Percentiles rank a stretch among this genome's conserved stretches.
Evolutionary conservation across 2,888 invertebrate species (phyloP).

Genomic region (Aspidiotus rigidus): DNA sequence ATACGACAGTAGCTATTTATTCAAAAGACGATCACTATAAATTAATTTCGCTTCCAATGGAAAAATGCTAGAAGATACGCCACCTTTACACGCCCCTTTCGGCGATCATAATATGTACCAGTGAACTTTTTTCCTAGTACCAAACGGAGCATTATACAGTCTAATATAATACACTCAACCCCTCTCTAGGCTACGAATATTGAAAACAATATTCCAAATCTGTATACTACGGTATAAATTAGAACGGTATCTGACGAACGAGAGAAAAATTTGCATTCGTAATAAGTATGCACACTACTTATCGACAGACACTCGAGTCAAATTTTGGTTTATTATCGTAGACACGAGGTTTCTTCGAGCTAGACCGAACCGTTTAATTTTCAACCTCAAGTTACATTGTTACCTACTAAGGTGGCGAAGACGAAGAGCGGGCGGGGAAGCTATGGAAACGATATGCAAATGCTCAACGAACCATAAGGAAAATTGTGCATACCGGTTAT

Average conservation of each 20-base stretch:
- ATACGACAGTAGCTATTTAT: background rate
- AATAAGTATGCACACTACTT: constrained; percentile 3
- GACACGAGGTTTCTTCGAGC: background rate
- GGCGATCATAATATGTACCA: no score
- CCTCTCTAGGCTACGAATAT: no score
- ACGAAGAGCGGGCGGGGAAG: constrained; percentile 2
- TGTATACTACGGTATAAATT: background rate
- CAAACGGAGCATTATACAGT: no score
- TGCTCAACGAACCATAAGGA: constrained; percentile 29
- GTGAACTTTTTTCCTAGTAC: no score
- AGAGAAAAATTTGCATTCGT: constrained; percentile 22
- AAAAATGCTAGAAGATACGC: background rate
- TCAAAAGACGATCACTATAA: background rate
- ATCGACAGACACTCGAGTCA: background rate
- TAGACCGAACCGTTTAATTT: constrained; percentile 21
- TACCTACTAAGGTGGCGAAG: background rate
- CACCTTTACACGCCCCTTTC: no score
- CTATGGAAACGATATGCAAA: constrained; percentile 20
- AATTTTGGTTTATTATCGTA: no score
- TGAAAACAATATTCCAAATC: no score
- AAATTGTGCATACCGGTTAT: background rate
- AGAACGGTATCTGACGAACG: background rate
- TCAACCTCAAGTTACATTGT: constrained; percentile 25
- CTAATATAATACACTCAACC: no score
- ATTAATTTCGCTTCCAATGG: background rate